Evolutionary conservation across 1,140 invertebrate species (phyloP).

Genomic region (Bombus confusus): DNA sequence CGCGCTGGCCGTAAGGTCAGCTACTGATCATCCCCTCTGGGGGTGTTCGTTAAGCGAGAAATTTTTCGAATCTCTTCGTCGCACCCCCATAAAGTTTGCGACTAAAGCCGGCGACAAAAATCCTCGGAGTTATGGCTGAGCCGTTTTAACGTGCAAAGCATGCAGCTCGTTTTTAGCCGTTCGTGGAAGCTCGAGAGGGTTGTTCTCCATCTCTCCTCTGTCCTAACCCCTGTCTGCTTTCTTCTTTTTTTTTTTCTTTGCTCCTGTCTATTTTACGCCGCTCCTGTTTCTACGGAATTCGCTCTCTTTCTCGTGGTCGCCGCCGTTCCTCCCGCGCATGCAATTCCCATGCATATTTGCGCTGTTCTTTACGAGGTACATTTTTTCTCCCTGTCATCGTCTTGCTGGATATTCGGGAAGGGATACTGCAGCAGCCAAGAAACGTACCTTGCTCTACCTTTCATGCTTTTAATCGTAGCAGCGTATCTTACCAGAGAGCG

Average conservation of each 20-base stretch:
- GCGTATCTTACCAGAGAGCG: neutral
- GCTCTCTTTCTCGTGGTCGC: slow-evolving; percentile 12
- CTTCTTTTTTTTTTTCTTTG: neutral
- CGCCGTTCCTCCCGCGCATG: slow-evolving; percentile 39
- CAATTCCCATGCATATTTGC: slow-evolving; percentile 79
- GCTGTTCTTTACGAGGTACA: slow-evolving; percentile 75
- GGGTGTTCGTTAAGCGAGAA: slow-evolving; percentile 70
- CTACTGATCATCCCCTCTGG: slow-evolving; percentile 62
- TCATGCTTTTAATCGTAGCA: slow-evolving; percentile 20
- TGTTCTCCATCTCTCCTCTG: slow-evolving; percentile 15
- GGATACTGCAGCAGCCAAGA: slow-evolving; percentile 8
- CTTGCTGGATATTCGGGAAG: slow-evolving; percentile 58
- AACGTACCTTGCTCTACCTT: slow-evolving; percentile 7
- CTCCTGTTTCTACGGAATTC: neutral
- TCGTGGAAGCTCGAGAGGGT: slow-evolving; percentile 51
- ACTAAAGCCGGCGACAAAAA: slow-evolving; percentile 73
- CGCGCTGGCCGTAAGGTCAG: slow-evolving; percentile 2
- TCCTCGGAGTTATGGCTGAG: slow-evolving; percentile 68
- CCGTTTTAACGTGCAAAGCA: slow-evolving; percentile 64
- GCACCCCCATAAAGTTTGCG: slow-evolving; percentile 65
- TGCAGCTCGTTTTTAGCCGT: slow-evolving; percentile 60
- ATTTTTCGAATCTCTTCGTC: slow-evolving; percentile 61
- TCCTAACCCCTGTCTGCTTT: neutral
- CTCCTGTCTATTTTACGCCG: slow-evolving; percentile 38
- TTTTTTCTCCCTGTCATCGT: slow-evolving; percentile 70